phyloP scores from a whole-genome alignment of 2,888 invertebrate species.

The Cosmorhoe ocellata region DNA sequence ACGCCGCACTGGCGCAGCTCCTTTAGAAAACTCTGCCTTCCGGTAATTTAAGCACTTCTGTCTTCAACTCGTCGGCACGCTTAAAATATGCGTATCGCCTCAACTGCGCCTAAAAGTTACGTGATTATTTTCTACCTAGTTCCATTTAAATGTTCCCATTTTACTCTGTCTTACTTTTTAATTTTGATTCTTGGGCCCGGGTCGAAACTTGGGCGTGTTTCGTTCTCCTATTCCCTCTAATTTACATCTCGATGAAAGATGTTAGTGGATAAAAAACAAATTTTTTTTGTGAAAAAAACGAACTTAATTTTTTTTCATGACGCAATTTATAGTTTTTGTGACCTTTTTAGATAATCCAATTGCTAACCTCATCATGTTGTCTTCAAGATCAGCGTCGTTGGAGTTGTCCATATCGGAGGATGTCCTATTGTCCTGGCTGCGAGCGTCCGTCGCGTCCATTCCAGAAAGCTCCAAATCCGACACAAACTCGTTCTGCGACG shows the following conservation, averaged over 20 bases:
- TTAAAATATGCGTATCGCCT: neutral
- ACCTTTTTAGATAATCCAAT: slow-evolving; percentile 29
- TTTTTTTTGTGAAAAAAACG: too few relatives aligned
- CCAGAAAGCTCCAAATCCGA: slow-evolving; percentile 85
- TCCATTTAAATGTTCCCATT: too few relatives aligned
- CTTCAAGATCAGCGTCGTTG: slow-evolving; percentile 84
- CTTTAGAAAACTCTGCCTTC: neutral
- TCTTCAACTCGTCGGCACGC: neutral
- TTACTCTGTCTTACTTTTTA: too few relatives aligned
- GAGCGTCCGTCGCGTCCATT: slow-evolving; percentile 83
- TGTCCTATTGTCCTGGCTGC: slow-evolving; percentile 69
- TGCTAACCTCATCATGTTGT: slow-evolving; percentile 76
- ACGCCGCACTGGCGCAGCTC: neutral
- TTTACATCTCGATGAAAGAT: too few relatives aligned
- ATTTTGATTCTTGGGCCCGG: too few relatives aligned
- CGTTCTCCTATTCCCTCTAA: too few relatives aligned
- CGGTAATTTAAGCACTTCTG: neutral
- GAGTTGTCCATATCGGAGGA: slow-evolving; percentile 84
- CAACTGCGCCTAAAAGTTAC: slow-evolving; percentile 6
- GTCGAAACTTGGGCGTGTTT: too few relatives aligned
- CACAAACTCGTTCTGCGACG: slow-evolving; percentile 81
- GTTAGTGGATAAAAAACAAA: too few relatives aligned
- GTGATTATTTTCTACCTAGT: neutral
- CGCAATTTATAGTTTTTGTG: too few relatives aligned
- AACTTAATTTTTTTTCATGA: too few relatives aligned